These are phyloP conservation scores for Wasmannia auropunctata DNA, from an alignment of 1,140 invertebrate species.

Conservation along the genomic window DNA sequence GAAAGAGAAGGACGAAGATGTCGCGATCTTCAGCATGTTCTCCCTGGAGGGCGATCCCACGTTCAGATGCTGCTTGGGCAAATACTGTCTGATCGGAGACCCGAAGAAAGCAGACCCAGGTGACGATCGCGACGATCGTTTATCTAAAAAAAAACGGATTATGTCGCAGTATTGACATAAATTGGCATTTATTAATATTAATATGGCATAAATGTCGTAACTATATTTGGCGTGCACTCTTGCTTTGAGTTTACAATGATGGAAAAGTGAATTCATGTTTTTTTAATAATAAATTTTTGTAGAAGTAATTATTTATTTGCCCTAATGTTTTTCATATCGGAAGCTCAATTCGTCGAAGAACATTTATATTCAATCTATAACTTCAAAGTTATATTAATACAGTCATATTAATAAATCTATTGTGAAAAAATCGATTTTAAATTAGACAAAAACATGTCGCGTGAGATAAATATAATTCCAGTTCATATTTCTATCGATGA, in stretches of 20 bases:
- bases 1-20: conserved; percentile 93
- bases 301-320: not conserved
- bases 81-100: conserved; percentile 91
- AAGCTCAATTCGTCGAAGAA: not conserved
- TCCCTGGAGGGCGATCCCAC: conserved; percentile 89
- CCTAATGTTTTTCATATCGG: not conserved
- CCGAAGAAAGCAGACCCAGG: conserved; percentile 91
- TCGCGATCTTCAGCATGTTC: conserved; percentile 94
- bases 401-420: no score
- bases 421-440: not conserved
- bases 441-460: not conserved
- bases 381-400: not conserved
- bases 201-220: not conserved
- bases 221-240: not conserved
- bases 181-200: conserved; percentile 1
- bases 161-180: not conserved
- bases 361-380: not conserved
- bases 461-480: not conserved
- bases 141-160: not conserved
- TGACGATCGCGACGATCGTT: conserved; percentile 80
- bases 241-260: not conserved
- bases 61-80: conserved; percentile 91
- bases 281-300: not conserved
- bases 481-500: conserved; percentile 5
- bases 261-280: not conserved